Evolutionary conservation across 2,888 invertebrate genomes (phyloP).

Genomic region (Tortricodes alternella): DNA sequence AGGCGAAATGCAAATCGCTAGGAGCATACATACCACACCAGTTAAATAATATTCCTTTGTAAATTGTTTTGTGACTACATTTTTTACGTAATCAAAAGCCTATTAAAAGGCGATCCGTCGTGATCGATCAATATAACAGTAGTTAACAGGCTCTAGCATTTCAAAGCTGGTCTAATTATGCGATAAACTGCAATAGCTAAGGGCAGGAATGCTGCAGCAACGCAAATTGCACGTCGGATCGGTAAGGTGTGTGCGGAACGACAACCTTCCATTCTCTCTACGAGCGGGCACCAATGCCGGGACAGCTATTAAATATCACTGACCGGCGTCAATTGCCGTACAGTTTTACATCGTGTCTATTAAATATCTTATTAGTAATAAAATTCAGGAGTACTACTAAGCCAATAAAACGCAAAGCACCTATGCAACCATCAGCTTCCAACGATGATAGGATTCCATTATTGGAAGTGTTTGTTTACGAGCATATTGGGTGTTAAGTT

Average conservation of each 20-base stretch:
- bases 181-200: slow-evolving; percentile 53
- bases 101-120: slow-evolving; percentile 17
- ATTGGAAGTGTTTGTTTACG: slow-evolving; percentile 30
- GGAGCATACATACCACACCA: slow-evolving; percentile 6
- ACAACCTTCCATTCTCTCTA: slow-evolving; percentile 75
- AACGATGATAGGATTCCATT: slow-evolving; percentile 28
- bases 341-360: slow-evolving; percentile 1
- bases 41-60: slow-evolving; percentile 10
- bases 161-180: slow-evolving; percentile 52
- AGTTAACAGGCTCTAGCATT: slow-evolving; percentile 35
- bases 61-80: not conserved
- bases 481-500: not conserved
- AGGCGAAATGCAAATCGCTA: slow-evolving; percentile 28
- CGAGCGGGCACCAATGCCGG: slow-evolving; percentile 67
- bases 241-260: slow-evolving; percentile 64
- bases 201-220: slow-evolving; percentile 60
- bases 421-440: slow-evolving; percentile 29
- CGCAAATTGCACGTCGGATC: slow-evolving; percentile 61
- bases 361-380: not conserved
- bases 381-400: not conserved
- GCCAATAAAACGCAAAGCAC: not conserved
- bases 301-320: slow-evolving; percentile 65
- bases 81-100: not conserved
- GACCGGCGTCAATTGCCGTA: slow-evolving; percentile 10
- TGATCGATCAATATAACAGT: slow-evolving; percentile 26